Evolutionary conservation across 2,113 vertebrate genomes (phyloP).

Genomic region (Balaeniceps rex): DNA sequence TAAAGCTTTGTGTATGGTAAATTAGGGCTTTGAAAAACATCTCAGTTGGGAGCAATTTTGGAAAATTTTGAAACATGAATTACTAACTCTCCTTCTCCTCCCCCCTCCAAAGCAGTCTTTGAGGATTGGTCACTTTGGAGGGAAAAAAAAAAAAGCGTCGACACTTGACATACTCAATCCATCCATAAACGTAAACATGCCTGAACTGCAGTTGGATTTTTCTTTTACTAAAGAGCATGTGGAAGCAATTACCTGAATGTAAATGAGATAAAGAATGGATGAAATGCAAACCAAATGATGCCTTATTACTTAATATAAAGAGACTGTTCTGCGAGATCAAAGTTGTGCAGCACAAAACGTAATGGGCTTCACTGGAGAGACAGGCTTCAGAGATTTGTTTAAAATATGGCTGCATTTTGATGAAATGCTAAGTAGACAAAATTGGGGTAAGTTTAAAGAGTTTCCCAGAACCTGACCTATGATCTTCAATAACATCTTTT

Average conservation of each 20-base stretch:
- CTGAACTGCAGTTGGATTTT: slow-evolving; percentile 28
- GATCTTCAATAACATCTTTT: neutral
- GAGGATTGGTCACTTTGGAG: neutral
- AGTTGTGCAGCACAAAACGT: slow-evolving; percentile 14
- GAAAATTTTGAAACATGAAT: slow-evolving; percentile 5
- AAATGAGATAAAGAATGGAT: slow-evolving; percentile 62
- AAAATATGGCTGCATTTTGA: neutral
- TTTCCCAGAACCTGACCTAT: neutral
- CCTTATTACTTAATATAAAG: slow-evolving; percentile 63
- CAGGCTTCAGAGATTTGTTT: slow-evolving; percentile 8
- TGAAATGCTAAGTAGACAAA: slow-evolving; percentile 45
- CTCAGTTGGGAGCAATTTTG: slow-evolving; percentile 44
- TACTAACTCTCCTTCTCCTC: neutral
- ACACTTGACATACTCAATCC: slow-evolving; percentile 39
- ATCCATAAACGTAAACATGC: slow-evolving; percentile 32
- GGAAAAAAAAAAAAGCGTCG: neutral
- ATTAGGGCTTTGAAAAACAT: slow-evolving; percentile 12
- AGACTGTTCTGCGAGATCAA: slow-evolving; percentile 52
- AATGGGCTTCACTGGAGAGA: slow-evolving; percentile 17
- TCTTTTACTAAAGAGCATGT: slow-evolving; percentile 48
- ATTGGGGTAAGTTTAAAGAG: neutral
- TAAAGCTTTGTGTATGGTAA: slow-evolving; percentile 2
- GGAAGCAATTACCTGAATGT: slow-evolving; percentile 66
- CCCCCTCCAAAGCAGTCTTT: neutral
- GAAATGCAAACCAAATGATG: slow-evolving; percentile 65